Evolutionary conservation across 2,797 vertebrate genomes (phyloP), one percentile per base, ranked within the genome.

Genomic region (Aldrovandia affinis): DNA sequence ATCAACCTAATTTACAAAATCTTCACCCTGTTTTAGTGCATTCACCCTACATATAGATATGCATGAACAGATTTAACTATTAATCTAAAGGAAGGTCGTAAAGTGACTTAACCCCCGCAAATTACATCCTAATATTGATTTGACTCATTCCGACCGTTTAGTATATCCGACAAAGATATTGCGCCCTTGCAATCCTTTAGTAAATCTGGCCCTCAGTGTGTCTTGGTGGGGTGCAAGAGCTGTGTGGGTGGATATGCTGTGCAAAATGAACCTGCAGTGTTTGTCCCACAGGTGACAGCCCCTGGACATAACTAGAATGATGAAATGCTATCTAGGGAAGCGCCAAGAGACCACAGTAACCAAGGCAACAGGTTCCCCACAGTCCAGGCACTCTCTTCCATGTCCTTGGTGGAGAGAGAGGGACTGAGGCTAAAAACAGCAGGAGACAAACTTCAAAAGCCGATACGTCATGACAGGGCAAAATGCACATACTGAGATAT

Each of bases 381-480:
- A 25, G 68, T 42, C 33, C 15, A 73, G 30, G 4, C 39, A 0
- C 36, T 42, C 70, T 25, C 36, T 42, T 22, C 33, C 20, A 15
- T 15, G 65, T 15, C 6, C 14, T 20, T 70, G 70, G 20, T 12
- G n/a, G 20, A 44, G 70, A 44, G 70, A n/a, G 39, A 22, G 42
- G 42, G 22, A 47, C 7, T 6, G 39, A 10, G 28, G 63, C 28
- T 68, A 68, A 15, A 68, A 57, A 14, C 36, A 39, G 22, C 73
- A 77, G 73, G 22, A 47, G 20, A 47, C 73, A 39, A 77, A 77
- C 73, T 47, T 77, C 73, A 77, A 77, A 77, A 77, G 42, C 22
- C 2, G 9, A 12, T 36, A 70, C 10, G 14, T 28, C 63, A 68
- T 9, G 15, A 28, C 33, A 36, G 65, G 15, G 33, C 14, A 70